Base-by-base conservation (phyloP, 2,888 invertebrate genomes). In the Drosophila lutescens region DNA sequence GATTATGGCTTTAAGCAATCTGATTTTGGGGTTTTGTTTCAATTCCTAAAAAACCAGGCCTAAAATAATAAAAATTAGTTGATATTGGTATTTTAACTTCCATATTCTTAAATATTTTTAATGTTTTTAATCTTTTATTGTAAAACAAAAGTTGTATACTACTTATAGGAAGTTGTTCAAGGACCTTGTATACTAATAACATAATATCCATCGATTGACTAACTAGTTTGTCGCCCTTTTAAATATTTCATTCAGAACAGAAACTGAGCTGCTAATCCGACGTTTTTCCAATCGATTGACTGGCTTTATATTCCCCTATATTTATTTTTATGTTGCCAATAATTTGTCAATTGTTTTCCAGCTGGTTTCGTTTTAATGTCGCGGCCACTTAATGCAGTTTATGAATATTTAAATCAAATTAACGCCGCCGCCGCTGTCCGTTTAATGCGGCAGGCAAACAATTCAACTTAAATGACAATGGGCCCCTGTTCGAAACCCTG, bases 351-450 rank as follows among this genome's bases (percentile, higher is more conserved):
- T 67, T 63, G 46, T 13, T 47, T 54, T 46, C 44, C 41, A 30
- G 26, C 30, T 62, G 55, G 57, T 50, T 40, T 49, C 51, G 50
- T 57, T 78, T 87, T 82, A 79, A 76, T 78, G 79, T 82, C 82
- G 86, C 66, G 76, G 83, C 73, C 86, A 74, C 86, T 88, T 75
- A 86, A 83, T 88, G 84, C 84, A 86, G 83, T 88, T 84, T 88
- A 84, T 84, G 83, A 88, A 84, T 84, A 86, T 84, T 84, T 88
- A 84, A 88, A 88, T 88, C 86, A 83, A 84, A 88, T 84, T 84
- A 84, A 88, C 80, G 72, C 58, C 75, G 54, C 80, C 68, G 75
- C 80, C 68, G 75, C 72, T 74, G 77, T 74, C 74, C 77, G 73
- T 74, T 88, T 83, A 88, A 72, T 80, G 77, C 74, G 60, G 47